These are phyloP conservation scores for Macropis europaea DNA, from an alignment of 2,888 invertebrate species.

Conservation along the genomic window DNA sequence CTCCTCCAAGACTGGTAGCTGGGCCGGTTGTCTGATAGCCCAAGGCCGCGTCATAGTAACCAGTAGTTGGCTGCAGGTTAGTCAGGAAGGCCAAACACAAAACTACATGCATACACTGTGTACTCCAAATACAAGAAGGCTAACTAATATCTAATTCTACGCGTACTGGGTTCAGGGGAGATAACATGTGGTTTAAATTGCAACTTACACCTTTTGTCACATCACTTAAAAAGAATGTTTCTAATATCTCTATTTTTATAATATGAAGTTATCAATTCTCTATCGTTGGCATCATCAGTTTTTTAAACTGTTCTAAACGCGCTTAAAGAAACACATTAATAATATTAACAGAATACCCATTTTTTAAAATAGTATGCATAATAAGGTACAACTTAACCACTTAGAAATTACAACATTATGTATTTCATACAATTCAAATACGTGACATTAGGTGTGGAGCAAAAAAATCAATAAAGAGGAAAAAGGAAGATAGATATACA, in stretches of 20 bases:
- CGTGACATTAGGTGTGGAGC: slow-evolving; percentile 39
- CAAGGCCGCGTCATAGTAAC: slow-evolving; percentile 85
- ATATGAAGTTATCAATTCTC: background rate
- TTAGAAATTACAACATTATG: slow-evolving; percentile 41
- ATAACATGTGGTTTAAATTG: slow-evolving; percentile 48
- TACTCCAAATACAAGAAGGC: slow-evolving; percentile 78
- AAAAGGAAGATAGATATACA: slow-evolving; percentile 42
- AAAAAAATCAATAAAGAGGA: slow-evolving; percentile 41
- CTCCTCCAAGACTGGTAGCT: slow-evolving; percentile 85
- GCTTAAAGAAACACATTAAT: background rate
- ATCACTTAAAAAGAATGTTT: background rate
- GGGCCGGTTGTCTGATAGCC: slow-evolving; percentile 85
- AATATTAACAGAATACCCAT: background rate
- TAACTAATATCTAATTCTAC: slow-evolving; percentile 73
- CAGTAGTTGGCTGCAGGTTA: slow-evolving; percentile 81
- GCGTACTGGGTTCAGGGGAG: slow-evolving; percentile 54
- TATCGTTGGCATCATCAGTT: too few relatives aligned
- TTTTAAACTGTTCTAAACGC: too few relatives aligned
- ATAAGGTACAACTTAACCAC: slow-evolving; percentile 47
- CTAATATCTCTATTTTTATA: background rate
- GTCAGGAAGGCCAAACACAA: slow-evolving; percentile 79
- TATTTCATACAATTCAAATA: slow-evolving; percentile 48
- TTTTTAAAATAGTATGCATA: slow-evolving; percentile 14
- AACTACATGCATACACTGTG: slow-evolving; percentile 80
- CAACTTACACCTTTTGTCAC: slow-evolving; percentile 13